phyloP scores from a whole-genome alignment of 92 coral and sea anemone species.

The Scolanthus callimorphus region DNA sequence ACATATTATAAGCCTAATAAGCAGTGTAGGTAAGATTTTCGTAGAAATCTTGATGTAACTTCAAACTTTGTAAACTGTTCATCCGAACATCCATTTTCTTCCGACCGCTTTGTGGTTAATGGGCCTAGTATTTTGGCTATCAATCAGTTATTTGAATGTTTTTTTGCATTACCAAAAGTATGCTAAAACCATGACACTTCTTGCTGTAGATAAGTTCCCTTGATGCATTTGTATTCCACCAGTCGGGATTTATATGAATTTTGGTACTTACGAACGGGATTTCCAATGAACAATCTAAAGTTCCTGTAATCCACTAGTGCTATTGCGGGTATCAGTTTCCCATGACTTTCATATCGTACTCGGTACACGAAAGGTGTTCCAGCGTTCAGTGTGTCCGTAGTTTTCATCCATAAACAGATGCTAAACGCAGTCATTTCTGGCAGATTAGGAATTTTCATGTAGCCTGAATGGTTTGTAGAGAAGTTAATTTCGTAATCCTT shows the following conservation, averaged over 20 bases:
- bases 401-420: constrained; percentile 65
- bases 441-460: constrained; percentile 47
- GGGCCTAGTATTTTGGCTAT: no score
- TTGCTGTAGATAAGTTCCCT: no score
- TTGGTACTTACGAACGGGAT: constrained; percentile 28
- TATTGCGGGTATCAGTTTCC: constrained; percentile 32
- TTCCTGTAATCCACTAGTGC: constrained; percentile 43
- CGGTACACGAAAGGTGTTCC: constrained; percentile 67
- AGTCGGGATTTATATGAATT: no score
- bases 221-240: no score
- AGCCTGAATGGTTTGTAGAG: constrained; percentile 29
- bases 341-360: constrained; percentile 18
- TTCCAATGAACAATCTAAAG: constrained; percentile 9
- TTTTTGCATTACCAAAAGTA: background rate
- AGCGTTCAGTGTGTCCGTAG: constrained; percentile 29
- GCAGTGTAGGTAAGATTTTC: no score
- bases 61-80: no score
- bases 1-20: no score
- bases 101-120: no score
- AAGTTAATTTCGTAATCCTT: constrained; percentile 52
- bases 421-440: constrained; percentile 56
- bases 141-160: background rate
- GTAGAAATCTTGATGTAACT: no score
- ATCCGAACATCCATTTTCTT: no score
- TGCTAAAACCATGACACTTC: no score